Percentiles rank a stretch among this genome's conserved stretches.
phyloP scores from a whole-genome alignment of 2,113 vertebrate species.

The Tragulus kanchil region DNA sequence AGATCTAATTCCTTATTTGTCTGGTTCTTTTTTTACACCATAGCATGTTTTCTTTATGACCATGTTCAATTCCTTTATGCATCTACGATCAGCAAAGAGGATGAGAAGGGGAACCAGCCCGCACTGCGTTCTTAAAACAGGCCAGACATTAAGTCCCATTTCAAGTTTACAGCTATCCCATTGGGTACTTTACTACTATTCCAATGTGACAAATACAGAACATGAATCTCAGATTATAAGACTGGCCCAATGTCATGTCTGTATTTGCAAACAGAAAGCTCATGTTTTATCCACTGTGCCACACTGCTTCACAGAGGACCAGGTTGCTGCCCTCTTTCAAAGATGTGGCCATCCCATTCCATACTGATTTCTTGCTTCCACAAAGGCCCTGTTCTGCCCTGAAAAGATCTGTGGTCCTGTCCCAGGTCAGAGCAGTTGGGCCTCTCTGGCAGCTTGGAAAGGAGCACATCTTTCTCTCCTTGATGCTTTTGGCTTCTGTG shows the following conservation, averaged over 20 bases:
- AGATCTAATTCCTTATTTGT: constrained; percentile 39
- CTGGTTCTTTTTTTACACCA: neutral
- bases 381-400: neutral
- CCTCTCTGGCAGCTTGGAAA: neutral
- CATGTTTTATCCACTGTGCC: neutral
- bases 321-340: neutral
- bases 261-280: neutral
- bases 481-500: neutral
- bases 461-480: neutral
- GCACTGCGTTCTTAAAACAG: neutral
- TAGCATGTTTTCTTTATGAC: neutral
- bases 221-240: neutral
- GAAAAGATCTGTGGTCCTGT: neutral
- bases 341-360: neutral
- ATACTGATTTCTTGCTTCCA: neutral
- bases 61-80: neutral
- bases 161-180: neutral
- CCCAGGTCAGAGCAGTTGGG: neutral
- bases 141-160: neutral
- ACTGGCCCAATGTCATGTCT: neutral
- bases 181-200: neutral
- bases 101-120: neutral
- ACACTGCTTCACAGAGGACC: neutral
- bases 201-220: neutral
- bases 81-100: neutral